Conservation (phyloP, 1,140 invertebrate genomes). For the Metaphire vulgaris region DNA sequence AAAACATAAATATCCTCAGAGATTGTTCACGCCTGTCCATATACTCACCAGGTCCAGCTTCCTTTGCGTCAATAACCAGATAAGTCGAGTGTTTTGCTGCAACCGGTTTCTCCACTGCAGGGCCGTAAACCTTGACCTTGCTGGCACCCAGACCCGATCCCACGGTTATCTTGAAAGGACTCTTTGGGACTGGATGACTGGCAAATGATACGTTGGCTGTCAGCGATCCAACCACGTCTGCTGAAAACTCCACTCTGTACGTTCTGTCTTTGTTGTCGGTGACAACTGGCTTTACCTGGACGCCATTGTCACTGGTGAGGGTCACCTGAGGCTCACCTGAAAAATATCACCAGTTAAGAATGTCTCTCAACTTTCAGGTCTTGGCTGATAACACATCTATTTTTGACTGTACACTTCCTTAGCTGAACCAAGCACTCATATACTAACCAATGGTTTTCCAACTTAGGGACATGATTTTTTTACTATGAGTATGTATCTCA, state of each 20-base stretch:
- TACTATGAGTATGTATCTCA: too few species aligned
- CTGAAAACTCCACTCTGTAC: slow-evolving; percentile 55
- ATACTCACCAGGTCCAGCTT: slow-evolving; percentile 12
- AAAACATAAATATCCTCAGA: too few species aligned
- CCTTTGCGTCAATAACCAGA: slow-evolving; percentile 15
- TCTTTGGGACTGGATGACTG: slow-evolving; percentile 12
- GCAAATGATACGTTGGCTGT: slow-evolving; percentile 19
- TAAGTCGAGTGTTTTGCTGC: slow-evolving; percentile 7
- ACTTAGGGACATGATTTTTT: too few species aligned
- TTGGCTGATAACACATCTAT: too few species aligned
- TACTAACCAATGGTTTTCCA: too few species aligned
- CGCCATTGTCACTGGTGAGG: slow-evolving; percentile 65
- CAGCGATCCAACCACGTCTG: slow-evolving; percentile 57
- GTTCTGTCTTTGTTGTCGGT: slow-evolving; percentile 74
- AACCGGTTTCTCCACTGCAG: slow-evolving; percentile 8
- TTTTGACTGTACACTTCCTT: too few species aligned
- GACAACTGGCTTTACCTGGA: slow-evolving; percentile 65
- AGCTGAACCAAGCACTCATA: too few species aligned
- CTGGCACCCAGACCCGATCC: slow-evolving; percentile 23
- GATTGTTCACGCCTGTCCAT: too few species aligned
- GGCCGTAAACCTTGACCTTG: slow-evolving; percentile 18
- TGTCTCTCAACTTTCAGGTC: too few species aligned
- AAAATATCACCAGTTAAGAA: too few species aligned
- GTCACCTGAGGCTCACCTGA: slow-evolving; percentile 64
- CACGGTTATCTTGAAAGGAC: slow-evolving; percentile 19